Conservation (phyloP, 2,888 invertebrate genomes). For the Uropetala carovei region DNA sequence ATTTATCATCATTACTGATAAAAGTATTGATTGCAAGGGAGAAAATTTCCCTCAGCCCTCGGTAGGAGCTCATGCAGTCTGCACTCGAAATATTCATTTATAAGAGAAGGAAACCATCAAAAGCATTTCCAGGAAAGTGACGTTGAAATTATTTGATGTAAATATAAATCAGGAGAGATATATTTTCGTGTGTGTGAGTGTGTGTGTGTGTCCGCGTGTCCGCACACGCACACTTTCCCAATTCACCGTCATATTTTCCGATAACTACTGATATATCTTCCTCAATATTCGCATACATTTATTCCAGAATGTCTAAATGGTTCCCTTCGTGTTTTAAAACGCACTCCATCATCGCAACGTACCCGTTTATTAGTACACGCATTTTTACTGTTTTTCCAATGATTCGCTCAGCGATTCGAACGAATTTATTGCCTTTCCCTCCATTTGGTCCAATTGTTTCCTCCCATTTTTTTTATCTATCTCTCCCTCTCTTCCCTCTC, state of each 20-base stretch:
- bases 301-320: background rate
- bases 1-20: slow-evolving; percentile 48
- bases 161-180: too few relatives aligned
- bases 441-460: background rate
- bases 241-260: too few relatives aligned
- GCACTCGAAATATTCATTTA: too few relatives aligned
- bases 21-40: slow-evolving; percentile 1
- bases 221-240: too few relatives aligned
- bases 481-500: background rate
- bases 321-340: background rate
- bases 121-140: too few relatives aligned
- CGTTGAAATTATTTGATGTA: too few relatives aligned
- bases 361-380: background rate
- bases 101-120: too few relatives aligned
- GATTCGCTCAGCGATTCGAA: background rate
- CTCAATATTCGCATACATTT: too few relatives aligned
- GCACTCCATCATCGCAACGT: background rate
- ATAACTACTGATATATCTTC: too few relatives aligned
- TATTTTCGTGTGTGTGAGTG: too few relatives aligned
- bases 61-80: background rate
- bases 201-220: too few relatives aligned
- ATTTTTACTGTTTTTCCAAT: slow-evolving; percentile 12
- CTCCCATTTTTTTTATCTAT: background rate
- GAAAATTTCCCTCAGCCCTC: background rate
- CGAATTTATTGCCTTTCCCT: slow-evolving; percentile 4